These are phyloP conservation scores for Chironomus riparius DNA, from an alignment of 2,888 invertebrate genomes.

Conservation along the genomic window DNA sequence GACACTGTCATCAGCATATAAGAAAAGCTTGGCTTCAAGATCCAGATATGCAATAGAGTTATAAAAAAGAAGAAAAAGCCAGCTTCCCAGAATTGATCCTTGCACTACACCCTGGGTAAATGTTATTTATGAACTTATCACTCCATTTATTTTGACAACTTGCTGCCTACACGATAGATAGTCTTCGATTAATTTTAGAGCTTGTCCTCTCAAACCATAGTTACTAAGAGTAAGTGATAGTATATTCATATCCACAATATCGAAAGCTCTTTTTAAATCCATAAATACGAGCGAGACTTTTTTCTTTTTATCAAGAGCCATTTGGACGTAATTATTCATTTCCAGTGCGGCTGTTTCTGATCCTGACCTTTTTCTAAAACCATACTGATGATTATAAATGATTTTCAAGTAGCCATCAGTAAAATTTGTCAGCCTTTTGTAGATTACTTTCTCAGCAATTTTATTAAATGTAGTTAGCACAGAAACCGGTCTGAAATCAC, in stretches of 20 bases:
- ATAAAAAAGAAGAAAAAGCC: neutral
- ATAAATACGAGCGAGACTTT: neutral
- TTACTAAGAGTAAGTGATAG: neutral
- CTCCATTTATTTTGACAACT: neutral
- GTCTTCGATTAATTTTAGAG: neutral
- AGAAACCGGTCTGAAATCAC: neutral
- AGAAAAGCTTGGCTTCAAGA: neutral
- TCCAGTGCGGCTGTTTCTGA: neutral
- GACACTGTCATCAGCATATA: neutral
- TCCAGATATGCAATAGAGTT: neutral
- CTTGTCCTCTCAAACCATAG: neutral
- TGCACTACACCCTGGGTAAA: neutral
- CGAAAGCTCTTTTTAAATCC: neutral
- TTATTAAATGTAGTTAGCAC: neutral
- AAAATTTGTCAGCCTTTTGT: neutral
- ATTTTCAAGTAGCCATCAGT: neutral
- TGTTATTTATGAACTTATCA: neutral
- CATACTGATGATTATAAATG: neutral
- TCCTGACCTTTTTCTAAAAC: neutral
- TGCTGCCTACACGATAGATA: neutral
- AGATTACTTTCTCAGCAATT: neutral
- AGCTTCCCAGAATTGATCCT: neutral
- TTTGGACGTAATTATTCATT: neutral
- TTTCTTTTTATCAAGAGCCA: neutral
- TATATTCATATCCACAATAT: neutral